These are phyloP conservation scores for Trididemnum miniatum DNA, from an alignment of 23 tunicate species.

Conservation along the genomic window DNA sequence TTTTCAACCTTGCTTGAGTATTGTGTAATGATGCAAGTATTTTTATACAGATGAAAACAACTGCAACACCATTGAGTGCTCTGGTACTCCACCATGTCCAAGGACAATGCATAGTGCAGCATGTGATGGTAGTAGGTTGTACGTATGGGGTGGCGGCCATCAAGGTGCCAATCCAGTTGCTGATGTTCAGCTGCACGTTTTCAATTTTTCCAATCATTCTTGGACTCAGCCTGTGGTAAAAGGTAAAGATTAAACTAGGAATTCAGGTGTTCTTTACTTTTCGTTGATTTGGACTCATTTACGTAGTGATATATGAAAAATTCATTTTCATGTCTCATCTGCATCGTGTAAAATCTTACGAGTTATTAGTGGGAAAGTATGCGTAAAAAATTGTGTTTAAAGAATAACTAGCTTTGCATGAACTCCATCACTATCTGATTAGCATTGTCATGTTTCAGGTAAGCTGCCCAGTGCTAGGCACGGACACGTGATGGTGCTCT, in stretches of 20 bases:
- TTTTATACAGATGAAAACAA: background rate
- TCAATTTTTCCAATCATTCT: conserved; percentile 29
- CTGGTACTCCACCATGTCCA: conserved; percentile 52
- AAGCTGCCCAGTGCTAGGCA: conserved; percentile 79
- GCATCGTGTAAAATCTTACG: too few species aligned
- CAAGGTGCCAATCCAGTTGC: conserved; percentile 63
- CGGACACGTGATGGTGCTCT: conserved; percentile 76
- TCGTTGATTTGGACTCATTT: too few species aligned
- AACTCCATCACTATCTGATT: background rate
- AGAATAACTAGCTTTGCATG: too few species aligned
- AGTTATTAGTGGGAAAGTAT: too few species aligned
- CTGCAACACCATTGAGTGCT: conserved; percentile 27
- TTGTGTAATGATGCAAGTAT: too few species aligned
- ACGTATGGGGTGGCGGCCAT: conserved; percentile 86
- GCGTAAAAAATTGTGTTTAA: too few species aligned
- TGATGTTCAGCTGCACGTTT: conserved; percentile 60
- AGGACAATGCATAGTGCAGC: conserved; percentile 81
- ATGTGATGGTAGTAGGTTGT: conserved; percentile 41
- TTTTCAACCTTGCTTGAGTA: too few species aligned
- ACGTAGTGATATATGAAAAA: too few species aligned
- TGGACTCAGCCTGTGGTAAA: conserved; percentile 63
- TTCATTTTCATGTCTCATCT: too few species aligned
- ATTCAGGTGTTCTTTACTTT: too few species aligned
- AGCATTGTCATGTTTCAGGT: conserved; percentile 23
- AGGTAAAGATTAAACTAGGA: too few species aligned